Percentiles rank a stretch among this genome's conserved stretches.
These are phyloP conservation scores for Pimpla rufipes DNA, from an alignment of 2,888 invertebrate genomes.

Conservation along the genomic window DNA sequence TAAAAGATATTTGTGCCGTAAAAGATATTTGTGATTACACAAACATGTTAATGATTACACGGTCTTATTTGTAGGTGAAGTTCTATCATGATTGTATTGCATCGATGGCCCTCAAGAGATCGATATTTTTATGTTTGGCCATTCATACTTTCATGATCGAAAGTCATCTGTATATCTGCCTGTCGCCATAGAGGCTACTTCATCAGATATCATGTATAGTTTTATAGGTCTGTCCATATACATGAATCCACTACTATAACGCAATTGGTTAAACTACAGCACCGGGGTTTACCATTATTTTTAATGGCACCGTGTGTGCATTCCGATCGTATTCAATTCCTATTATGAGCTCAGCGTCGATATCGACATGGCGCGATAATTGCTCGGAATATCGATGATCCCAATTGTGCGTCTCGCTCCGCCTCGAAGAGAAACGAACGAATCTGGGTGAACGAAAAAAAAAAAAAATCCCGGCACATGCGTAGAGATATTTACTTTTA, in stretches of 20 bases:
- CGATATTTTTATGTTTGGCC: too few relatives aligned
- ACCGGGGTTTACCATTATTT: background rate
- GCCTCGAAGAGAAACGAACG: background rate
- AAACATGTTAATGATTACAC: too few relatives aligned
- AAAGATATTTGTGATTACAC: too few relatives aligned
- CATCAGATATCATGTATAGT: background rate
- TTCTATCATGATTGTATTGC: too few relatives aligned
- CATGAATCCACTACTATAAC: background rate
- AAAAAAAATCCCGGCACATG: background rate
- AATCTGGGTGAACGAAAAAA: background rate
- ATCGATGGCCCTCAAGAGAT: too few relatives aligned
- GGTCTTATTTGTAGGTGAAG: too few relatives aligned
- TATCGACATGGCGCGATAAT: background rate
- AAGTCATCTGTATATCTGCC: too few relatives aligned
- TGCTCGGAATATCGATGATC: conserved; percentile 6
- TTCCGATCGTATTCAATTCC: background rate
- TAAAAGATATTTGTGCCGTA: too few relatives aligned
- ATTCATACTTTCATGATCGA: too few relatives aligned
- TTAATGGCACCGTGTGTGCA: background rate
- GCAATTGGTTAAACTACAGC: background rate
- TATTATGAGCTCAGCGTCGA: background rate
- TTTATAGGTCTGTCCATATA: background rate
- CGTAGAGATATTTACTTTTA: conserved; percentile 12
- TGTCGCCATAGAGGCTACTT: too few relatives aligned
- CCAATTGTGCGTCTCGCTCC: background rate